These are phyloP conservation scores for Morelia viridis DNA, from an alignment of 2,797 vertebrate genomes.

Conservation along the genomic window DNA sequence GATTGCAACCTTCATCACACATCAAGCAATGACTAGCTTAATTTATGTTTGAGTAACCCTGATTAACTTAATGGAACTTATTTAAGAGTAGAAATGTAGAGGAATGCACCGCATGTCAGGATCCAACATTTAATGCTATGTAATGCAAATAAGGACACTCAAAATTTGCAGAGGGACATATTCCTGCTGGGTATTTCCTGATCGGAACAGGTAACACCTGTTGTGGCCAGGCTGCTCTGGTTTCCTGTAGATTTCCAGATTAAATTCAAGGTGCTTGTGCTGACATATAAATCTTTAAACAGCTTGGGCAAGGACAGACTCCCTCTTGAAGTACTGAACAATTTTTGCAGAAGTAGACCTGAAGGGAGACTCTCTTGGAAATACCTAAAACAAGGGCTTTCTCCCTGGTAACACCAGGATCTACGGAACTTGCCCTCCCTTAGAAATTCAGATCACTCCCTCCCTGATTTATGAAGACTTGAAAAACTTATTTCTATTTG, in stretches of 20 bases:
- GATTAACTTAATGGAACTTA: background rate
- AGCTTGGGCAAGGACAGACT: background rate
- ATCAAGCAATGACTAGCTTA: background rate
- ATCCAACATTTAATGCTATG: background rate
- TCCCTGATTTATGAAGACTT: background rate
- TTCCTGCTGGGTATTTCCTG: background rate
- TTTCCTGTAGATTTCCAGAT: background rate
- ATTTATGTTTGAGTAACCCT: background rate
- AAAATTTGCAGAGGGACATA: background rate
- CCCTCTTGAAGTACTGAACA: background rate
- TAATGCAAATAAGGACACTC: background rate
- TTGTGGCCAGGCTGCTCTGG: background rate
- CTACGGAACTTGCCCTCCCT: background rate
- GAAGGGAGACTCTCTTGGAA: background rate
- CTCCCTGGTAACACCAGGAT: background rate
- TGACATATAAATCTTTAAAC: too few relatives aligned
- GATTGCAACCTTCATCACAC: background rate
- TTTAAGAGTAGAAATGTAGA: background rate
- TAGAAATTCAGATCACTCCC: background rate
- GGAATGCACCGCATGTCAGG: background rate
- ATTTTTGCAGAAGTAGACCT: background rate
- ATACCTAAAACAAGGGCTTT: background rate
- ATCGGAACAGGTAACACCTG: background rate
- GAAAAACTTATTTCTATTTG: background rate
- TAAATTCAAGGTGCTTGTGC: background rate